These are phyloP conservation scores for Troides aeacus DNA, from an alignment of 2,888 invertebrate genomes.

Conservation along the genomic window DNA sequence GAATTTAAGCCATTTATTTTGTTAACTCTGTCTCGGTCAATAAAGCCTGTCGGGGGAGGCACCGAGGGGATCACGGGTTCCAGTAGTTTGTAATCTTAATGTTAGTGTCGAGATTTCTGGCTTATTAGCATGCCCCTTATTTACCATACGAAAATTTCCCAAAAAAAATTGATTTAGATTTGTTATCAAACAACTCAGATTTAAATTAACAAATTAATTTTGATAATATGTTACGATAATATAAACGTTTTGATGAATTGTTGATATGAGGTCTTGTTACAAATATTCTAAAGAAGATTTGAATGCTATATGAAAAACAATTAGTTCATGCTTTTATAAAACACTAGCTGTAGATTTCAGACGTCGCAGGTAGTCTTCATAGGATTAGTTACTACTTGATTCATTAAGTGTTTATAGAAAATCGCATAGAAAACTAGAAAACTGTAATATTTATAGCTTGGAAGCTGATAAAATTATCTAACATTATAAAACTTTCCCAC, in stretches of 20 bases:
- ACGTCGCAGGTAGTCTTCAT: too few species aligned
- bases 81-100: constrained; percentile 62
- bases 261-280: too few species aligned
- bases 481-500: constrained; percentile 43
- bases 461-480: constrained; percentile 18
- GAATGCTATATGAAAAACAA: too few species aligned
- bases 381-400: too few species aligned
- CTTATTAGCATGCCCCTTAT: constrained; percentile 33
- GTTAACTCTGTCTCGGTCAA: constrained; percentile 74
- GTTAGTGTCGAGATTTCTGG: constrained; percentile 49
- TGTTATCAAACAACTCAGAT: not conserved
- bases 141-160: not conserved
- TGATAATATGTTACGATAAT: too few species aligned
- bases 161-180: not conserved
- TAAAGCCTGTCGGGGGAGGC: constrained; percentile 65
- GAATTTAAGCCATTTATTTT: constrained; percentile 80
- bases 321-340: too few species aligned
- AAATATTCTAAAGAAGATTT: too few species aligned
- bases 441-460: too few species aligned
- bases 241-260: too few species aligned
- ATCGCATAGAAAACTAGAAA: too few species aligned
- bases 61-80: constrained; percentile 53
- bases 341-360: not conserved
- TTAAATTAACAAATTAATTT: too few species aligned
- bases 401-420: too few species aligned